Conservation (phyloP, 30 jellyfish, hydroid and myxozoan species). For the Sanderia malayensis region DNA sequence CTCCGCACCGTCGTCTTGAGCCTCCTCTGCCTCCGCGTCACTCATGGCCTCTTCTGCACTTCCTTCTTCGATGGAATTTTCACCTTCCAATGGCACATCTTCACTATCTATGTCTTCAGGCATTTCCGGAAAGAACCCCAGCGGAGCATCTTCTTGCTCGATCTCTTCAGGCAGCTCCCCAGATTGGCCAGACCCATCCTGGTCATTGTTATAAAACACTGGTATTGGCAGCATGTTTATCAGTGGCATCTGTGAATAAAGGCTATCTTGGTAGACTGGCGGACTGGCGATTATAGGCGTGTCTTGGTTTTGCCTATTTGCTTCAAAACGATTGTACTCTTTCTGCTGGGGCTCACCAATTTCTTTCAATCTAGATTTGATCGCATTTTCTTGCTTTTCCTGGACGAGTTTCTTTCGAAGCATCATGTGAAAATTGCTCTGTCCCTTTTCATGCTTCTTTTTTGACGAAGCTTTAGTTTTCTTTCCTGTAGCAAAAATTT, state of each 20-base stretch:
- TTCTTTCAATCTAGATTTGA: conserved; percentile 37
- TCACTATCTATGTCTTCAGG: neutral
- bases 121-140: conserved; percentile 22
- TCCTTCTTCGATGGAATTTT: conserved; percentile 17
- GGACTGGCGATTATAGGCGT: conserved; percentile 61
- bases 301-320: conserved; percentile 48
- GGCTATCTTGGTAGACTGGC: conserved; percentile 61
- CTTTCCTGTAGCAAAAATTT: too few relatives aligned
- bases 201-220: conserved; percentile 41
- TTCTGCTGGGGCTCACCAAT: conserved; percentile 31
- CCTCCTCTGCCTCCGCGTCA: conserved; percentile 8
- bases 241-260: conserved; percentile 62
- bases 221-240: conserved; percentile 72
- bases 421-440: conserved; percentile 55
- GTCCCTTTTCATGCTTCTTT: conserved; percentile 14
- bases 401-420: conserved; percentile 47
- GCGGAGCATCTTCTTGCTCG: neutral
- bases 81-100: conserved; percentile 10
- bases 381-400: conserved; percentile 50
- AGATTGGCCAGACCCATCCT: conserved; percentile 44
- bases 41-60: conserved; percentile 17
- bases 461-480: conserved; percentile 21
- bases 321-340: conserved; percentile 39
- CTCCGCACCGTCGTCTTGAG: conserved; percentile 28
- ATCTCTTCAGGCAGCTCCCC: conserved; percentile 26